These are phyloP conservation scores for Xenus cinereus DNA, from an alignment of 2,113 vertebrate species.

Conservation along the genomic window DNA sequence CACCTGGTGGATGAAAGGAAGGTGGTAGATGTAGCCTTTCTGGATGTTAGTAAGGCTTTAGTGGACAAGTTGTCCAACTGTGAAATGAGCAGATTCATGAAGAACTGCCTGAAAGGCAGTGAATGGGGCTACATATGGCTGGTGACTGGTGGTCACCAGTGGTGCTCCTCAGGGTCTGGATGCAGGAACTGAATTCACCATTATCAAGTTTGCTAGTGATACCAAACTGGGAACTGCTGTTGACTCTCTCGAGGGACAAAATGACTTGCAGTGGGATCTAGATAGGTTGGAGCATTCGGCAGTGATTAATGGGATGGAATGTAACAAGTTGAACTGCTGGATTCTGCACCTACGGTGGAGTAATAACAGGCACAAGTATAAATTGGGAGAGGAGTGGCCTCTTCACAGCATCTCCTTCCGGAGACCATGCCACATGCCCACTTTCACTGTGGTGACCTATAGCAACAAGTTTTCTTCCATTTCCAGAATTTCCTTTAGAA, in stretches of 20 bases:
- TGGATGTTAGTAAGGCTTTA: not conserved
- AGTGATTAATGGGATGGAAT: not conserved
- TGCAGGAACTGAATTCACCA: not conserved
- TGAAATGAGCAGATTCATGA: not conserved
- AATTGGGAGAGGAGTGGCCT: not conserved
- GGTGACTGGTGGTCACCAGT: not conserved
- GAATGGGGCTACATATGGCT: not conserved
- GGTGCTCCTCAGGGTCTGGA: not conserved
- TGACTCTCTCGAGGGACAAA: not conserved
- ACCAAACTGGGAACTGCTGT: not conserved
- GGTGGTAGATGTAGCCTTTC: not conserved
- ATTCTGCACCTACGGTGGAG: not conserved
- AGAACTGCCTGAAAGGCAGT: not conserved
- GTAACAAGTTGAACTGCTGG: not conserved
- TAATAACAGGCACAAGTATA: fast-evolving
- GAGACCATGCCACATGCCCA: not conserved
- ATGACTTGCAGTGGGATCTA: not conserved
- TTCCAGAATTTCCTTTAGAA: not conserved
- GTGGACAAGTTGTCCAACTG: not conserved
- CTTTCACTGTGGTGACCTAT: not conserved
- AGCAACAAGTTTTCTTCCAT: not conserved
- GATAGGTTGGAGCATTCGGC: not conserved
- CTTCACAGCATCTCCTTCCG: not conserved
- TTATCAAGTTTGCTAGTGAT: not conserved
- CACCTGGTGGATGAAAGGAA: not conserved